Conservation (phyloP, 2,888 invertebrate species). For the Vannuccia rotundouncinata region DNA sequence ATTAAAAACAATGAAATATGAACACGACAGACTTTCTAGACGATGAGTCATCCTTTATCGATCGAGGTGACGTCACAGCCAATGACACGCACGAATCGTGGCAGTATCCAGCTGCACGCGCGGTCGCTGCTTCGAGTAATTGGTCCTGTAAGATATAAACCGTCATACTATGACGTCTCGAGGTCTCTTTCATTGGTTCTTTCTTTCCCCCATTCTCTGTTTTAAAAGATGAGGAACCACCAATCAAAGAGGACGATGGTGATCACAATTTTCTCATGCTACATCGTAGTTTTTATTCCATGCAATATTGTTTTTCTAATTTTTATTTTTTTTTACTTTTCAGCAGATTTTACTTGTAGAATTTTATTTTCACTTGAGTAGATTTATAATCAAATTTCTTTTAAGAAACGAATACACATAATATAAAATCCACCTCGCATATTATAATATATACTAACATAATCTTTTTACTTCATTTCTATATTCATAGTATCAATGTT, state of each 20-base stretch:
- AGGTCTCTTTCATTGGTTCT: neutral
- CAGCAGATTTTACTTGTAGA: neutral
- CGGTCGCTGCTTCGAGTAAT: neutral
- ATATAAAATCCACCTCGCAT: too few species aligned
- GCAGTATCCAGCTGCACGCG: neutral
- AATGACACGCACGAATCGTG: conserved; percentile 2
- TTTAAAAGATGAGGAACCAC: neutral
- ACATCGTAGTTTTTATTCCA: neutral
- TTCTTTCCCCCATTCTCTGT: neutral
- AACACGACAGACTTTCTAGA: too few species aligned
- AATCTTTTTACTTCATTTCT: too few species aligned
- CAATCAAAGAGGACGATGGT: neutral
- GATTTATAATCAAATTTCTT: too few species aligned
- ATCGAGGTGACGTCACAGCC: neutral
- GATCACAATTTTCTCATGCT: neutral
- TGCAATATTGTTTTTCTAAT: neutral
- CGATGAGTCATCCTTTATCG: neutral
- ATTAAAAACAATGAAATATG: too few species aligned
- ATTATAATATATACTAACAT: too few species aligned
- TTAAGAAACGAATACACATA: too few species aligned
- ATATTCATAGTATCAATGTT: too few species aligned
- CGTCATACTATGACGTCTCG: neutral
- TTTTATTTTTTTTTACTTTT: neutral
- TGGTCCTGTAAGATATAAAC: neutral
- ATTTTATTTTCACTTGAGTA: too few species aligned